Base-by-base conservation (phyloP, 1,140 invertebrate species). In the Nephila pilipes region DNA sequence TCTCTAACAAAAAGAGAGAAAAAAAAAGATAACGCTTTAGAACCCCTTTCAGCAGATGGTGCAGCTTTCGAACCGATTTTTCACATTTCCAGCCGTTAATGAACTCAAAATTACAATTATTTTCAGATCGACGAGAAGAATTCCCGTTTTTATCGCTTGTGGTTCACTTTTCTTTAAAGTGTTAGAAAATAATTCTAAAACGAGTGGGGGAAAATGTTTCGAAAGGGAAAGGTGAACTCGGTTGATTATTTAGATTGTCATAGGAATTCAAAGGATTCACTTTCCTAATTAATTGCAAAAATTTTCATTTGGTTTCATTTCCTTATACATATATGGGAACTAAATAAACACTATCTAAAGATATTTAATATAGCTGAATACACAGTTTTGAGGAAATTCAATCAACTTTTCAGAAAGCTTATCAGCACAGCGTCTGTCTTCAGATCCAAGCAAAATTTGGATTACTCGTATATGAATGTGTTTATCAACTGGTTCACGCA, bases 61-160 rank as follows among this genome's bases (percentile, higher is more conserved):
- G 46, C 6, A 29, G 46, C 16, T 83, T 55, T 12, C n/a, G 81
- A 83, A 83, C 54, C 38, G 22, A 83, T 55, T 46, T 83, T 83
- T 83, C 81, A 83, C n/a, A 57, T 83, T 83, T 83, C 46, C 18
- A 83, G 25, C 46, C 54, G 81, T 32, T 83, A 83, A 83, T 83
- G 81, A 83, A 83, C 46, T 54, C 20, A 83, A 54, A 83, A 57
- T 83, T 83, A 75, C 69, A 75, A 75, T 75, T 75, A 36, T 75
- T 75, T 75, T 75, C 29, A 14, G 29, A 65, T 29, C 63, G 63
- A 65, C 63, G 63, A 29, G 25, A 65, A 65, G 63, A 65, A 65
- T 12, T 65, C n/a, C 25, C 22, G 63, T 29, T 65, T 65, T 65
- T 65, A 25, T 65, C 22, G 22, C 14, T 65, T 65, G 63, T 65